These are phyloP conservation scores for Drosophila santomea DNA, from an alignment of 1,140 invertebrate species.

Conservation along the genomic window DNA sequence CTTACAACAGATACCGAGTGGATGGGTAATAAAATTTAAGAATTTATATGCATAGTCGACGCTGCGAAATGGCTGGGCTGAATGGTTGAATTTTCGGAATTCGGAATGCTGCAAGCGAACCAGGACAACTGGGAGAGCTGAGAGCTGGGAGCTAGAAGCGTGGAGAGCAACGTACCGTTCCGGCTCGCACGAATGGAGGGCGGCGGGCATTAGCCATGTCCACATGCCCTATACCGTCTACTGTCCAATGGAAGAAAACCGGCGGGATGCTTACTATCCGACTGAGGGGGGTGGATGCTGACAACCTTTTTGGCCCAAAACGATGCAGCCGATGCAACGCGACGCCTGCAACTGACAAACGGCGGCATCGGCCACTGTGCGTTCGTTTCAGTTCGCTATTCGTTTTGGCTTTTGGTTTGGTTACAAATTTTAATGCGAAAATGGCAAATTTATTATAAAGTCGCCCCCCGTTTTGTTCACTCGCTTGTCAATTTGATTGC, in stretches of 20 bases:
- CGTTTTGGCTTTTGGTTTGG: constrained; percentile 36
- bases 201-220: constrained; percentile 50
- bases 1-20: constrained; percentile 10
- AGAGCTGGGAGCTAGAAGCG: neutral
- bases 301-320: constrained; percentile 2
- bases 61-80: neutral
- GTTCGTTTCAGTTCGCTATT: constrained; percentile 27
- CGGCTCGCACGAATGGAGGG: constrained; percentile 60
- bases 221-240: constrained; percentile 41
- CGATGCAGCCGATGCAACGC: constrained; percentile 41
- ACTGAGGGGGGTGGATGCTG: too few species aligned
- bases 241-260: neutral
- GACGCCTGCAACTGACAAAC: constrained; percentile 31
- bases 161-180: constrained; percentile 62
- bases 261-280: neutral
- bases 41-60: constrained; percentile 25
- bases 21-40: constrained; percentile 48
- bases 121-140: too few species aligned
- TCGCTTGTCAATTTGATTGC: constrained; percentile 79
- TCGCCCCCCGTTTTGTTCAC: constrained; percentile 69
- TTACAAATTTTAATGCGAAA: constrained; percentile 83
- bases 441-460: constrained; percentile 81
- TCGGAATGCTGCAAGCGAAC: neutral
- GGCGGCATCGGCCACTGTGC: constrained; percentile 17
- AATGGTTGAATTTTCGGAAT: neutral